Evolutionary conservation across 2,888 invertebrate genomes (phyloP).

Genomic region (Callosobruchus maculatus): DNA sequence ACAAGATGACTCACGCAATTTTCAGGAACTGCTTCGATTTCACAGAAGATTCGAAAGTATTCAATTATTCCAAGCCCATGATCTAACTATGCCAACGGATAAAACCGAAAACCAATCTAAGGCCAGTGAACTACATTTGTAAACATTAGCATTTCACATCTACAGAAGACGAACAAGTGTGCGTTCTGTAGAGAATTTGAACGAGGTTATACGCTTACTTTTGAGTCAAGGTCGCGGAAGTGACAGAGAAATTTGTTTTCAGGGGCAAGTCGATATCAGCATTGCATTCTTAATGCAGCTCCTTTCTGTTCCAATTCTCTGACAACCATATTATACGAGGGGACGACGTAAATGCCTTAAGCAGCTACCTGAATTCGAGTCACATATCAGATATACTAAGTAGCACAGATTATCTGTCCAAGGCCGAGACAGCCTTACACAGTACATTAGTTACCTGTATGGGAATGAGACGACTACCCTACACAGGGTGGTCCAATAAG

Average conservation of each 20-base stretch:
- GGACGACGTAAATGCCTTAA: not conserved
- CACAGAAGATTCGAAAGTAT: not conserved
- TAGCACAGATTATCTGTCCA: no score
- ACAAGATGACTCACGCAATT: not conserved
- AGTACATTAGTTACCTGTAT: no score
- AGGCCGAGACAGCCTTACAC: no score
- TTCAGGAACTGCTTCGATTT: not conserved
- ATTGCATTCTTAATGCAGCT: not conserved
- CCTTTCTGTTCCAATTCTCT: not conserved
- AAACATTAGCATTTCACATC: not conserved
- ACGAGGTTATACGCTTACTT: constrained; percentile 9
- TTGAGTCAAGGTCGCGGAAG: constrained; percentile 12
- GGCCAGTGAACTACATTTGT: not conserved
- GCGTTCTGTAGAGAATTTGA: not conserved
- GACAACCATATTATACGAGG: not conserved
- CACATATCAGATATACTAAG: no score
- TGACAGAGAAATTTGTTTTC: constrained; percentile 3
- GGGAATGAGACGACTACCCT: no score
- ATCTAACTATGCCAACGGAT: not conserved
- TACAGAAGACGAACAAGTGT: not conserved
- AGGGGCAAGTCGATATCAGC: not conserved
- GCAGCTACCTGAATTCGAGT: no score
- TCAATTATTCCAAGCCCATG: not conserved
- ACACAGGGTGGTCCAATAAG: no score
- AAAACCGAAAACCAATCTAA: not conserved